These are phyloP conservation scores for Hepsetus odoe DNA, from an alignment of 2,113 vertebrate genomes.

Conservation along the genomic window DNA sequence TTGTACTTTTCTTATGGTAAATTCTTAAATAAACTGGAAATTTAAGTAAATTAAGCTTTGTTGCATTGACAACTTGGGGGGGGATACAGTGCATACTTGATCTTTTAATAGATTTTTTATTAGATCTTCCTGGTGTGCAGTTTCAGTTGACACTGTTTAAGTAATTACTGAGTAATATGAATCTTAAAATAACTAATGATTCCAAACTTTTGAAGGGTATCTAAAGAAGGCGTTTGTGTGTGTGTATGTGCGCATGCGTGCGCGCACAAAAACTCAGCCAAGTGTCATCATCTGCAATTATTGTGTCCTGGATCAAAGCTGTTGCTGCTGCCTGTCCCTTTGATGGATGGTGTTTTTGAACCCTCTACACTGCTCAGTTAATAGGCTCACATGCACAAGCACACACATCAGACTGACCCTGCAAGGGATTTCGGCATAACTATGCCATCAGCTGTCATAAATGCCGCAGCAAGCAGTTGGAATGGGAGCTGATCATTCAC, in stretches of 20 bases:
- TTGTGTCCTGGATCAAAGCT: constrained; percentile 77
- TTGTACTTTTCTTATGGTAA: too few species aligned
- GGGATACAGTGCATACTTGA: too few species aligned
- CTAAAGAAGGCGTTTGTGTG: background rate
- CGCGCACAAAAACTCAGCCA: too few species aligned
- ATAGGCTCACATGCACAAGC: constrained; percentile 40
- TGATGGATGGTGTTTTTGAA: constrained; percentile 81
- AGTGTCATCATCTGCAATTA: constrained; percentile 76
- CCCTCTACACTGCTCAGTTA: constrained; percentile 57
- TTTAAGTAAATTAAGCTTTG: too few species aligned
- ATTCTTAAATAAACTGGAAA: too few species aligned
- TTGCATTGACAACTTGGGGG: too few species aligned
- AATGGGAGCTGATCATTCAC: background rate
- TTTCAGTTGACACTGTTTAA: too few species aligned
- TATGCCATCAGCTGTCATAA: constrained; percentile 22
- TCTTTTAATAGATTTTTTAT: too few species aligned
- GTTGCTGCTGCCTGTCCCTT: constrained; percentile 69
- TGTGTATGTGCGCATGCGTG: constrained; percentile 45
- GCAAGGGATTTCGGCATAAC: background rate
- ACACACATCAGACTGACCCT: constrained; percentile 12
- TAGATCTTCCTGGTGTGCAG: too few species aligned
- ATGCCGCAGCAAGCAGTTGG: background rate
- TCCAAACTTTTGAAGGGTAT: background rate
- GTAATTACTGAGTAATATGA: too few species aligned
- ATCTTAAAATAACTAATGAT: too few species aligned